Base-by-base conservation (phyloP, 2,113 vertebrate species). In the Calypte anna region DNA sequence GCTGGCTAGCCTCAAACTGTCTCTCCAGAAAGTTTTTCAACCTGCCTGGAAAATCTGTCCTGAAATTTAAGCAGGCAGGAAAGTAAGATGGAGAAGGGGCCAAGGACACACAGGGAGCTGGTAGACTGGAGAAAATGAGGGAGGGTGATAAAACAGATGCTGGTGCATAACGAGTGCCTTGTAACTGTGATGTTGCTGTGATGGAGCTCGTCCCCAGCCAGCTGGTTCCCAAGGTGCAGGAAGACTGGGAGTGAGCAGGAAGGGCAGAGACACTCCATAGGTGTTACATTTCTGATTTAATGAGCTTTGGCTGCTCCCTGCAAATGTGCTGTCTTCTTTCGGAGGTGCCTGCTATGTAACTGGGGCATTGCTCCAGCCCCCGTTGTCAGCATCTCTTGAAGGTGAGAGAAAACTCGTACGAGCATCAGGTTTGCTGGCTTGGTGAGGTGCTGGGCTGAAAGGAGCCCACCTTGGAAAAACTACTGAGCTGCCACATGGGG, bases 371-470 rank as follows among this genome's bases (percentile, higher is more conserved):
- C 86, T 78, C 53, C 3, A 2, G 59, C 43, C 82, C 62, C 76
- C 48, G 23, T 57, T 70, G 91, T 86, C 75, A 64, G 82, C 38
- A 53, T 63, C 23, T 70, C 92, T 64, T 1, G 4, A 57, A 95
- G 86, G 81, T 85, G 96, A 90, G 67, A 54, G 68, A 91, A 82
- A 72, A 92, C 46, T 68, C 38, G 2, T 51, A 53, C 1, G 18
- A 91, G 77, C 33, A 53, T 61, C 87, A 57, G 63, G 28, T 73
- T 67, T 84, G 58, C 54, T 87, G 93, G 86, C 90, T 90, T 64
- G 24, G 67, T 62, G 73, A 81, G 86, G 86, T 2, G 21, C 67
- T 3, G 72, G 53, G 70, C 50, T 54, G 86, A 43, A 83, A 97
- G 68, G 57, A 95, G 67, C 55, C 82, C 9, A 19, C 75, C 70